These are phyloP conservation scores for Thripadectes ignobilis DNA, from an alignment of 2,797 vertebrate species.

Conservation along the genomic window DNA sequence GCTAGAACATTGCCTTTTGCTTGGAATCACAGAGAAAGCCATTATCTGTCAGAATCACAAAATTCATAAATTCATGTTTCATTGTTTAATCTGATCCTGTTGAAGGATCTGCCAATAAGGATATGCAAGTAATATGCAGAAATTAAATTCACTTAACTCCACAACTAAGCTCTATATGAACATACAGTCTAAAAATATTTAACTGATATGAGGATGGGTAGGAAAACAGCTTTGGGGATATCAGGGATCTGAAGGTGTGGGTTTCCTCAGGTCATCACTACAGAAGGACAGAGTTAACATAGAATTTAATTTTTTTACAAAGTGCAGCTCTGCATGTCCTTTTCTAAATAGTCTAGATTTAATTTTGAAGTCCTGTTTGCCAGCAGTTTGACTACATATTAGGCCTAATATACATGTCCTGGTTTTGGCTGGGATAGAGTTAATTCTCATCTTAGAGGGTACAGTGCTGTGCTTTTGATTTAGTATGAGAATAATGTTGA, in stretches of 20 bases:
- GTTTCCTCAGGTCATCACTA: neutral
- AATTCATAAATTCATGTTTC: neutral
- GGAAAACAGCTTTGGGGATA: neutral
- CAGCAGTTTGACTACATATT: neutral
- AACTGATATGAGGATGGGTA: fast-evolving
- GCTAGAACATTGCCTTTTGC: neutral
- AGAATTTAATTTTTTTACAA: neutral
- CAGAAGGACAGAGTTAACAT: neutral
- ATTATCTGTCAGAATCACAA: neutral
- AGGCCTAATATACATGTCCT: neutral
- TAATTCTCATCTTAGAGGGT: neutral
- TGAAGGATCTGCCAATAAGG: neutral
- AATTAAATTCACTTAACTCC: neutral
- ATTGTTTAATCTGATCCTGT: neutral
- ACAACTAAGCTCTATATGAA: neutral
- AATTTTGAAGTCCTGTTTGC: neutral
- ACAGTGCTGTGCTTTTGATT: neutral
- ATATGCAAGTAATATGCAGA: neutral
- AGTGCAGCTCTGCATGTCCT: neutral
- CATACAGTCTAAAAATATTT: neutral
- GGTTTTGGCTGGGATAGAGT: neutral
- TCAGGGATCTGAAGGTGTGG: neutral
- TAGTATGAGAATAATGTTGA: neutral
- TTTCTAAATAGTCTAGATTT: neutral
- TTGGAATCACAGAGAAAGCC: neutral